Base-by-base conservation (phyloP, 2,797 vertebrate genomes). In the Crossoptilon crossoptilon region DNA sequence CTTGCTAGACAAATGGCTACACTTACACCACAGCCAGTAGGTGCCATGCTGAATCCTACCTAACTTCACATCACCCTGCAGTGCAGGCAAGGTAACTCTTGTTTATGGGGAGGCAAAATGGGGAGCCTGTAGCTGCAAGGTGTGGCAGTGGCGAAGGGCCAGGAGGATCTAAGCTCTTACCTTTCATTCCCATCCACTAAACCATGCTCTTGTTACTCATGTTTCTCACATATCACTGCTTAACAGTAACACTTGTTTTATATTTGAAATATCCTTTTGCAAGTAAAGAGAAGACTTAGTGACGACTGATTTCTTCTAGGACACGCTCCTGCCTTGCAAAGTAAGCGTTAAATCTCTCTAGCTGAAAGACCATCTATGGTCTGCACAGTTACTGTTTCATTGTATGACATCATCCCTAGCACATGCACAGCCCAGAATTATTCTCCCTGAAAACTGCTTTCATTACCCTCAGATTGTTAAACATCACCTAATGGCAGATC, bases 371-470 rank as follows among this genome's bases (percentile, higher is more conserved):
- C 90, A 16, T 63, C 91, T 94, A 79, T 46, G 84, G 62, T 87
- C 69, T 84, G 71, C 77, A 82, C 8, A 73, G 41, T 76, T 94
- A 79, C 62, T 90, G 53, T 79, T 90, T 62, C 71, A 79, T 31
- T 1, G 22, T 37, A 73, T 91, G 91, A 94, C 80, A 92, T 92
- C 93, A 93, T 46, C 49, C 44, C 72, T n/a, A 90, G 41, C 86
- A 87, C 49, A 71, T 4, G 10, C 49, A 46, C 39, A 71, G 37
- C 33, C 23, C 74, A 90, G 62, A 83, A 93, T 91, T 90, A 76
- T 84, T 84, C 58, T 92, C 62, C 70, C 68, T 93, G 71, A 94
- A 95, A 90, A 87, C 79, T 90, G 51, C n/a, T 90, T 95, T 90
- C 66, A 93, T 93, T 96, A 55, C 72, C 73, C 48, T 91, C 44